Evolutionary conservation across 2,113 vertebrate genomes (phyloP), one percentile per base, ranked within the genome.

Genomic region (Ictalurus punctatus): DNA sequence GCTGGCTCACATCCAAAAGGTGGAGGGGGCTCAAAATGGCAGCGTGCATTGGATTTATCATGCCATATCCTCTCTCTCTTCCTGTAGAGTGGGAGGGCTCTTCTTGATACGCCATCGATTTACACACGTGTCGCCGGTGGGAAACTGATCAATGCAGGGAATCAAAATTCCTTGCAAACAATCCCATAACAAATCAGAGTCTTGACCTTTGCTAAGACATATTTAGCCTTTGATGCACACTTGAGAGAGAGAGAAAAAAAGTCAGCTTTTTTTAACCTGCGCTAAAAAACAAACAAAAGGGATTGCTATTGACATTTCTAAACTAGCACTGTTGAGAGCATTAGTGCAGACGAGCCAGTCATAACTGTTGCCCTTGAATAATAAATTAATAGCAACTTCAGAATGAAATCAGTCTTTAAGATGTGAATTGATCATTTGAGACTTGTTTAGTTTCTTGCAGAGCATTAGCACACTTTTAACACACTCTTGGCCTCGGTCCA

Each of bases 71-170:
- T 58, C 63, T 87, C 94, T 86, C 84, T 83, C 71, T 59, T 52
- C 25, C 56, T 89, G 85, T 84, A 85, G 82, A 92, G 91, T 94
- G 86, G 84, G 84, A 87, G 89, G 82, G 91, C 94, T 93, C 92
- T 93, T 94, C 92, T 88, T 94, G 92, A 95, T 95, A 93, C 95
- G 94, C 92, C 95, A 94, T 95, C 96, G 95, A 97, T 97, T 95
- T 95, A 95, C 94, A 91, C 93, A 91, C 86, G 89, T 92, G 93
- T 92, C 95, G 94, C 95, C 92, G 94, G 94, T 92, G 89, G 93
- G 94, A 95, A 96, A 96, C 94, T 96, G 96, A 97, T 97, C 95
- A 95, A 93, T 92, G 92, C 87, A 92, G 94, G 74, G 87, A 90
- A 96, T 96, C 95, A 96, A 95, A 96, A 95, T 96, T 93, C 93